Evolutionary conservation across 2,113 vertebrate genomes (phyloP).

Genomic region (Eulemur macaco): DNA sequence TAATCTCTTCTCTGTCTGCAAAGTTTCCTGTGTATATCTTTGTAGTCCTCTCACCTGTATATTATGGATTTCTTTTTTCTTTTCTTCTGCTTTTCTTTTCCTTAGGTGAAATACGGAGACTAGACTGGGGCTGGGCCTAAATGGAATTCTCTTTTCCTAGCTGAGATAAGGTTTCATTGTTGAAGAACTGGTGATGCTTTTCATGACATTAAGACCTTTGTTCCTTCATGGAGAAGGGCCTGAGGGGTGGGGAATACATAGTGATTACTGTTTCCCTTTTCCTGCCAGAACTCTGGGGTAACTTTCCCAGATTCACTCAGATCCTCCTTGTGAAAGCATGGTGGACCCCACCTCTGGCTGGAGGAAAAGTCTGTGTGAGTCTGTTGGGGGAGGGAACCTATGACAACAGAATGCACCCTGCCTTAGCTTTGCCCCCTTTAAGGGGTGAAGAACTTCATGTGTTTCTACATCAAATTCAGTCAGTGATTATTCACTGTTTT

Average conservation of each 20-base stretch:
- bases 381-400: not conserved
- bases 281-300: too few relatives aligned
- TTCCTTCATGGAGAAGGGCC: too few relatives aligned
- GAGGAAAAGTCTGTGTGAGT: not conserved
- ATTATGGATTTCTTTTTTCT: not conserved
- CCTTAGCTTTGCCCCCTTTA: not conserved
- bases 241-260: not conserved
- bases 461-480: not conserved
- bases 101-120: not conserved
- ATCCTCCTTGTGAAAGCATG: too few relatives aligned
- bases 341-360: too few relatives aligned
- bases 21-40: too few relatives aligned
- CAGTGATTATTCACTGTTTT: too few relatives aligned
- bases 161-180: not conserved
- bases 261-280: not conserved
- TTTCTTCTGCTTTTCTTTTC: not conserved
- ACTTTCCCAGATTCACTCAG: too few relatives aligned
- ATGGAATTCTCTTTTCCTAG: not conserved
- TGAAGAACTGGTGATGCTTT: not conserved
- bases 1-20: too few relatives aligned
- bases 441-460: not conserved
- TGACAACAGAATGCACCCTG: not conserved
- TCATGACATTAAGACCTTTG: not conserved
- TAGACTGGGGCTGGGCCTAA: too few relatives aligned
- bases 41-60: not conserved